Evolutionary conservation across 2,113 vertebrate species (phyloP), one percentile per base, ranked within the genome.

Genomic region (Desmodus rotundus): DNA sequence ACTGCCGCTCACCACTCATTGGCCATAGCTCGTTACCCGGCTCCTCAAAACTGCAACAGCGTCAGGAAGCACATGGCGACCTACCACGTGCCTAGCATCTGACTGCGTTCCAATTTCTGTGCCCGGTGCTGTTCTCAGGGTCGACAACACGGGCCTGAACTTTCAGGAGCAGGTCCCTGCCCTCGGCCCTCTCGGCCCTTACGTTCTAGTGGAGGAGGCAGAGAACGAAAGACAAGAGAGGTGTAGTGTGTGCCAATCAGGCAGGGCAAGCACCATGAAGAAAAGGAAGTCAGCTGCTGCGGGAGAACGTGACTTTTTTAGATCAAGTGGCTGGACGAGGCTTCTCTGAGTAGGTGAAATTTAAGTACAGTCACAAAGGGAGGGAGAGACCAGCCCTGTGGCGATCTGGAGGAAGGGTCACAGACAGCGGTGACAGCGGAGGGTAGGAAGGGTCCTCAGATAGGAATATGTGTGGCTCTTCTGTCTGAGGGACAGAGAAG

Each of bases 131-230:
- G 24, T 63, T 6, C 45, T 20, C 56, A 41, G 20, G 36, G 52
- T 33, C 45, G 2, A 12, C 14, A 20, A 81, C 8, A 33, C 13
- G 50, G 50, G 68, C 63, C 4, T 4, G 17, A 87, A 16, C 50
- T 14, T 58, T 22, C 52, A 36, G 41, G 83, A 4, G 11, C 4
- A 43, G 58, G 76, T 22, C 76, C 47, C 56, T 31, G 16, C 10
- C 8, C 47, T 80, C 13, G 0, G 31, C 36, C 74, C 20, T 54
- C 43, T 2, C 0, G 7, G 50, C 17, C 24, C 2, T 14, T 20
- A 26, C 1, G 0, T 31, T 10, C 14, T 4, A 7, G 16, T 0
- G 15, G 77, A 47, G 31, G 24, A 26, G 26, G 22, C 16, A 19
- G 82, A 24, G 11, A 31, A 38, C 3, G 4, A 2, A 65, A 28